Percentiles rank a stretch among this genome's conserved stretches.
Evolutionary conservation across 2,113 vertebrate species (phyloP).

Genomic region (Mohoua ochrocephala): DNA sequence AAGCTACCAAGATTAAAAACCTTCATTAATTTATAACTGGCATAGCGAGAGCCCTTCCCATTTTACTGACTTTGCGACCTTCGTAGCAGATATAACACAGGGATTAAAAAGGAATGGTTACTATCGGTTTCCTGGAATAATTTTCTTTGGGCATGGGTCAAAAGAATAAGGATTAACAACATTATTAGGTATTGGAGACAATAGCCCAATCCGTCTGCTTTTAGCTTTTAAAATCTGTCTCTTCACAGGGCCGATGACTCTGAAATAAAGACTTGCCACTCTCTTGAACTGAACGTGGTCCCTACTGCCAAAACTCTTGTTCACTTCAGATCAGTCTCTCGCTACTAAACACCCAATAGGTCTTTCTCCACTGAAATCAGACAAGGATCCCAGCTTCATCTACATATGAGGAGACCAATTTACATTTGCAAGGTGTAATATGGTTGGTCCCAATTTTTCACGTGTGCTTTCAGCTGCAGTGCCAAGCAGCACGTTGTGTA

Average conservation of each 20-base stretch:
- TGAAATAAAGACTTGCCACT: background rate
- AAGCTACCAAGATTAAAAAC: background rate
- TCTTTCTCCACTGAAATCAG: background rate
- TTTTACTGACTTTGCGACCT: background rate
- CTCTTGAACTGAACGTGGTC: background rate
- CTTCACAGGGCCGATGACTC: background rate
- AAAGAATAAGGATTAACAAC: constrained; percentile 12
- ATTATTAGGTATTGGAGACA: background rate
- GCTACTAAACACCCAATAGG: background rate
- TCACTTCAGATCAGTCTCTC: background rate
- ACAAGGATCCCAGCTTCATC: background rate
- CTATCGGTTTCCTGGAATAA: background rate
- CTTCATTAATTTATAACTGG: background rate
- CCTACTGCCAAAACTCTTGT: background rate
- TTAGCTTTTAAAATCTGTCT: background rate
- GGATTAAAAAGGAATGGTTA: constrained; percentile 1
- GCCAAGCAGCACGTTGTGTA: fast-evolving
- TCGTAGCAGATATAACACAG: background rate
- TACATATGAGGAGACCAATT: background rate
- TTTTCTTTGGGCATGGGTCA: background rate
- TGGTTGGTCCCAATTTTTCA: fast-evolving
- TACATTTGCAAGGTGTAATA: background rate
- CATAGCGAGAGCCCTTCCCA: background rate
- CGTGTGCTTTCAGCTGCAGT: background rate
- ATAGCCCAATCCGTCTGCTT: background rate